These are phyloP conservation scores for Leptinotarsa rubiginosa DNA, from an alignment of 2,888 invertebrate genomes.

Conservation along the genomic window DNA sequence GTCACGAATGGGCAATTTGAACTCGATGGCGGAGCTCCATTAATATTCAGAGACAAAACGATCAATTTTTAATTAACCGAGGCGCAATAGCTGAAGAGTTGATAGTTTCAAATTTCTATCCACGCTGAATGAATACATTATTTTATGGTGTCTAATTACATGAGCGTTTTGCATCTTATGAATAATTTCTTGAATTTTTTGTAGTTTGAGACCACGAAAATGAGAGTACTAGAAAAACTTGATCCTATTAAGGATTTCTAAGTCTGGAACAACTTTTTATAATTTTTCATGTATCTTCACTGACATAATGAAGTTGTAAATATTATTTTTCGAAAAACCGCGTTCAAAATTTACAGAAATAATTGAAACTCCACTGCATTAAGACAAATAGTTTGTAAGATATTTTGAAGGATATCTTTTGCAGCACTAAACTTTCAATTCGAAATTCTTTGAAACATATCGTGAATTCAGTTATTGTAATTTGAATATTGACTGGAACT, in stretches of 20 bases:
- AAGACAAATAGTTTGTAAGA: too few species aligned
- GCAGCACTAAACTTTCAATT: too few species aligned
- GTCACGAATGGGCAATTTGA: not conserved
- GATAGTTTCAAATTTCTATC: not conserved
- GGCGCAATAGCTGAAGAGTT: not conserved
- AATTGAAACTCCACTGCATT: too few species aligned
- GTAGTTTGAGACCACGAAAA: not conserved
- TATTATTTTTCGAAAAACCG: too few species aligned
- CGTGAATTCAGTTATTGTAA: too few species aligned
- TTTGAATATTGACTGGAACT: too few species aligned
- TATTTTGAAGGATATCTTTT: too few species aligned
- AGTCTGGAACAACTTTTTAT: too few species aligned
- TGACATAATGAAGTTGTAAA: not conserved
- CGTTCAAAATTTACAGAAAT: too few species aligned
- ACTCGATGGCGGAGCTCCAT: not conserved
- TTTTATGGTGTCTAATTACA: not conserved
- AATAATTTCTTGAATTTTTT: not conserved
- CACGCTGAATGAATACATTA: not conserved
- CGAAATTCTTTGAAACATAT: too few species aligned
- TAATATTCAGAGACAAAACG: not conserved
- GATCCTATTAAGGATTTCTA: not conserved
- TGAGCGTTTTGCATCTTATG: constrained; percentile 1
- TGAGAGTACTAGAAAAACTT: not conserved
- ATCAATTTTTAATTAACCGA: constrained; percentile 13
- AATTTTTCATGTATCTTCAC: not conserved